Evolutionary conservation across 2,888 invertebrate species (phyloP), one percentile per base, ranked within the genome.

Genomic region (Athalia rosae): DNA sequence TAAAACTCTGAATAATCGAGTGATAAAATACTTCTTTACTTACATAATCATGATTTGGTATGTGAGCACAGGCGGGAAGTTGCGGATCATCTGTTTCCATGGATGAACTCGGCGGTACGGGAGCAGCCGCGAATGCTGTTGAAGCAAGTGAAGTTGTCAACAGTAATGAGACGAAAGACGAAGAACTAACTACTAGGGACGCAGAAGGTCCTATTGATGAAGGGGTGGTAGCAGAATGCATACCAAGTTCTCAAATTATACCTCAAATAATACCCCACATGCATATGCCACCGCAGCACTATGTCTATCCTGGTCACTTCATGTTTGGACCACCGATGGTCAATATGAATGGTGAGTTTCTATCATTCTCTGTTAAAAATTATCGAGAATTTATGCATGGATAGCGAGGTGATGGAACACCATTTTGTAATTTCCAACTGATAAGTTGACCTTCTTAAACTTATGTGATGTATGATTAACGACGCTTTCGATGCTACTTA

Each of bases 271-370:
- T 89, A 71, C 82, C 87, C 7, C 87, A 86, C 78, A 84, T 87
- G 78, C 82, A 86, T 77, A 86, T 87, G 73, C 80, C 77, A 3
- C 84, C 85, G 41, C 87, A 86, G 77, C 85, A 87, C 47, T 91
- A 91, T 85, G 84, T 91, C 83, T 91, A 91, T 81, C 91, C 91
- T n/a, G 91, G 91, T 73, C 89, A 89, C 80, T 91, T 90, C 85
- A 90, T 92, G 90, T 91, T 91, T 82, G 91, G 91, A 4, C 90
- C 91, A 53, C 90, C 91, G 50, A 85, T 92, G 83, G 90, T 91
- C 87, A 91, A 91, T 87, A 88, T 91, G 78, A 91, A 91, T 84
- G 91, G 91, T 91, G 86, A 85, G 89, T 86, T 84, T 78, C 76
- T 48, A 71, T 76, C 79, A 66, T 64, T 43, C 62, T 11, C 13